A percentile compares a stretch with the other conserved stretches of the same genome.
Evolutionary conservation across 2,113 vertebrate species (phyloP).

Genomic region (Thunnus thynnus): DNA sequence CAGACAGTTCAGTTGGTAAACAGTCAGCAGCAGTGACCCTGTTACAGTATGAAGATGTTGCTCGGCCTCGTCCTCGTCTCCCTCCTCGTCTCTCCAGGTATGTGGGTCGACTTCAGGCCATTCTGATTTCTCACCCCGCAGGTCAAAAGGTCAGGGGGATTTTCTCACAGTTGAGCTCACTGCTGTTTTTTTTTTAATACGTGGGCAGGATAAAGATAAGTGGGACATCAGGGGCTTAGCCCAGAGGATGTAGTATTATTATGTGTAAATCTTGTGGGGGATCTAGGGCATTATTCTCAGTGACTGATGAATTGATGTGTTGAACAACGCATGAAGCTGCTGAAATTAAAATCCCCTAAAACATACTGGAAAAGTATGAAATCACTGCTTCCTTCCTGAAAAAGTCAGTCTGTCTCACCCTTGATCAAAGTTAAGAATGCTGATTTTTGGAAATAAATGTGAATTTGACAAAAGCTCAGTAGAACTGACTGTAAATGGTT

Average conservation of each 20-base stretch:
- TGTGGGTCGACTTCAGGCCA: neutral
- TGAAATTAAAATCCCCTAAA: neutral
- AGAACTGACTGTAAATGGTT: neutral
- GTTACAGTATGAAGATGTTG: conserved; percentile 48
- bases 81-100: conserved; percentile 73
- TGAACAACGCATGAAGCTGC: no score
- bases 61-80: conserved; percentile 53
- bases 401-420: neutral
- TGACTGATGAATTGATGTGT: no score
- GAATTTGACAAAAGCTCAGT: neutral
- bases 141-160: neutral
- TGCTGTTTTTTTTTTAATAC: no score
- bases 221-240: neutral
- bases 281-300: neutral
- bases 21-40: neutral
- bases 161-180: neutral
- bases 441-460: neutral
- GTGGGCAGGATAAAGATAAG: neutral
- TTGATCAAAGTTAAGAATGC: neutral
- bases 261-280: no score
- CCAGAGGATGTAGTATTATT: neutral
- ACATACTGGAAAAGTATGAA: neutral
- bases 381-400: neutral
- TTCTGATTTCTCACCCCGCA: neutral
- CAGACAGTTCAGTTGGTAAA: neutral